Evolutionary conservation across 2,888 invertebrate genomes (phyloP), one percentile per base, ranked within the genome.

Genomic region (Athalia circularis): DNA sequence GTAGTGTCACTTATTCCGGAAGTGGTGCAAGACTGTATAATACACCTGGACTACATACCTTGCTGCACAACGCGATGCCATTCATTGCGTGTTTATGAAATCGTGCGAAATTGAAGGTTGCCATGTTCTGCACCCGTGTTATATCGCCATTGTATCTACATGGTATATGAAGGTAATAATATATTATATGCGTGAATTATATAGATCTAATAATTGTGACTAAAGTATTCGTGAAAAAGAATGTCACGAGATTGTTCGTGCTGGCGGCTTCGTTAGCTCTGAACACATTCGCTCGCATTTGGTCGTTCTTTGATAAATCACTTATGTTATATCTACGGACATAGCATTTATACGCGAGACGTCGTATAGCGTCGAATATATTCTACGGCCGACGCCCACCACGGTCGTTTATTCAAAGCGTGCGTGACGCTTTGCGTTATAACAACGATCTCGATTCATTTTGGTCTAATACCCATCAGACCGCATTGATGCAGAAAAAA

Each of bases 261-360:
- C 43, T 54, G 4, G 29, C 52, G 29, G 52, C 54, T 68, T 68
- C 54, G 52, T 68, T 68, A 68, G 68, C 54, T 68, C 68, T 29
- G 29, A 68, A 52, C 54, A 8, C 65, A 54, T 68, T 68, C 68
- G 5, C 52, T 61, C 13, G 2, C 13, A 13, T 61, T n/a, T 61
- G 6, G 6, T 68, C 15, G 6, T 29, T 54, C 13, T 50, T 68
- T 68, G 43, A 68, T 68, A 54, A 68, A 68, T 54, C 54, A 68
- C 43, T 54, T n/a, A 8, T 5, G 29, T 11, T 6, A 64, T 13
- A 54, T 29, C 54, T 4, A 6, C 29, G 29, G 29, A 29, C 29
- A 29, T 11, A 5, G 4, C 6, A 54, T 54, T 4, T 9, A 9
- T n/a, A 7, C 7, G 54, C 54, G 5, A 7, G 0, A 9, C 11